Evolutionary conservation across 2,113 vertebrate species (phyloP), one percentile per base, ranked within the genome.

Genomic region (Bujurquina vittata): DNA sequence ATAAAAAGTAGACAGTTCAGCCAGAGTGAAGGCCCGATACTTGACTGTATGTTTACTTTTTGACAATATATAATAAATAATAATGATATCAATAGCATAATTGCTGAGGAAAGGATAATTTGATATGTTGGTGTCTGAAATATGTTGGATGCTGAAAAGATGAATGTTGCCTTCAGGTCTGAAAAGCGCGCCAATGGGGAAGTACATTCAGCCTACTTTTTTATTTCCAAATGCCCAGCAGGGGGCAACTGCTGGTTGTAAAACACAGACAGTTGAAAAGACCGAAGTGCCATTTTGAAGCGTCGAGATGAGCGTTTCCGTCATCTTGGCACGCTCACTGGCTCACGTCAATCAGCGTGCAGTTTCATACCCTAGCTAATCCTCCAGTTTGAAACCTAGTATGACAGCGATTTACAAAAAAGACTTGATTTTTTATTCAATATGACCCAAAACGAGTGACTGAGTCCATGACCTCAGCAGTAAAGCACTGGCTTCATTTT

Each of bases 11-110:
- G 55, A 40, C 26, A 4, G 46, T 35, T 23, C 55, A 80, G 85
- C 67, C 23, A 59, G n/a, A 5, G 11, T 4, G 22, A 52, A 58
- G 55, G 65, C 35, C 74, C 87, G 78, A 92, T 83, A 80, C 49
- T 85, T 75, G 3, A 87, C 77, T 57, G 49, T 26, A 52, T 59
- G 37, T 76, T 84, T 49, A 79, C 55, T 69, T 77, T 77, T 79
- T 46, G 77, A 26, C 31, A 75, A 40, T 20, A 56, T 52, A 26
- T 40, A 52, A 72, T 26, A 52, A 31, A 31, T 9, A 49, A 22
- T n/a, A 22, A 10, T 56, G 52, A 31, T 11, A 49, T 31, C 7
- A 69, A 52, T 20, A 31, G 43, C 10, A 20, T 35, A 22, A 61
- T 54, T 54, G 22, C 49, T 17, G 23, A 22, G 55, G 37, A 69